Conservation (phyloP, 1,140 invertebrate genomes). For the Anastrepha obliqua region DNA sequence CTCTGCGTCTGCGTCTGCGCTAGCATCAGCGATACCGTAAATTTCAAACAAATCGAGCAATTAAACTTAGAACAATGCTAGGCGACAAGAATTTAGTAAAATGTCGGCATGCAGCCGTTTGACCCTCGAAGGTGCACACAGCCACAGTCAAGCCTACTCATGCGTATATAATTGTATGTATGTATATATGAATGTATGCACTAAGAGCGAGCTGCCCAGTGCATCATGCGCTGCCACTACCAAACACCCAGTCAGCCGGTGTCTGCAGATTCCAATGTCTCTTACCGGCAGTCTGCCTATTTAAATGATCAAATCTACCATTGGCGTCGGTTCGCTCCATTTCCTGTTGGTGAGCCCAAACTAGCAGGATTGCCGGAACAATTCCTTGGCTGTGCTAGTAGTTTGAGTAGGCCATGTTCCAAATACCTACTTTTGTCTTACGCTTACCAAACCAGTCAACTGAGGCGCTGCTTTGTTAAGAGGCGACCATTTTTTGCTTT, state of each 20-base stretch:
- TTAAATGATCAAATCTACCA: constrained; percentile 14
- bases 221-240: background rate
- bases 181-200: background rate
- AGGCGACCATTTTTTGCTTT: background rate
- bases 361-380: constrained; percentile 13
- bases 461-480: background rate
- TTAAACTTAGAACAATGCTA: constrained; percentile 44
- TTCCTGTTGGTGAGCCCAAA: constrained; percentile 26
- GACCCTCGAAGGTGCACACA: constrained; percentile 7
- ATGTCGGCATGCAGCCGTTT: constrained; percentile 7
- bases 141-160: background rate
- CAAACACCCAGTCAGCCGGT: background rate
- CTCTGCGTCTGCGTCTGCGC: background rate
- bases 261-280: constrained; percentile 13
- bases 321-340: constrained; percentile 1
- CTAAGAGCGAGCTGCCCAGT: background rate
- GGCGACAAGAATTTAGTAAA: constrained; percentile 29
- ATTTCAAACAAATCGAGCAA: constrained; percentile 34
- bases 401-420: constrained; percentile 7
- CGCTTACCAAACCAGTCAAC: background rate
- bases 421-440: constrained; percentile 19
- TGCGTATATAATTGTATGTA: background rate
- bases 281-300: constrained; percentile 30
- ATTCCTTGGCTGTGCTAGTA: background rate
- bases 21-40: background rate